Evolutionary conservation across 2,113 vertebrate species (phyloP).

Genomic region (Tupaia tana): DNA sequence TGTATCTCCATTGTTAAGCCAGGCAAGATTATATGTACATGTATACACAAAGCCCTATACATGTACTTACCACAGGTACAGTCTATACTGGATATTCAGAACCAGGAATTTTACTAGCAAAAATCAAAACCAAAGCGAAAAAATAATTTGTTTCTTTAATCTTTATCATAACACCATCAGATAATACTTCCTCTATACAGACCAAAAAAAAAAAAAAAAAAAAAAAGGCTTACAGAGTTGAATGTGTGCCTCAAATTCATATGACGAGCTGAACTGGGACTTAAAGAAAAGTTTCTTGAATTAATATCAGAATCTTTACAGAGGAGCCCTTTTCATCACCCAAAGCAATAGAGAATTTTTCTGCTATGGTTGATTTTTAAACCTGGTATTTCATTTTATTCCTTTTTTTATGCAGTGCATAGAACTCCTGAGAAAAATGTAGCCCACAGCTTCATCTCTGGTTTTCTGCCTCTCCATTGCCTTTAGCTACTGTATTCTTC

Average conservation of each 20-base stretch:
- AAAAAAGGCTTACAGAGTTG: neutral
- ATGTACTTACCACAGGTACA: neutral
- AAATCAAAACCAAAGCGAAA: neutral
- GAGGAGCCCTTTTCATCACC: neutral
- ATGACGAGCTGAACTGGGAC: neutral
- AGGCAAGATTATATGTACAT: neutral
- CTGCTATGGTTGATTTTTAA: neutral
- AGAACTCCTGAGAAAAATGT: neutral
- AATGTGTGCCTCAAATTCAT: neutral
- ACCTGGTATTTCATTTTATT: neutral
- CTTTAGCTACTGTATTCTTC: neutral
- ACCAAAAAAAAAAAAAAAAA: neutral
- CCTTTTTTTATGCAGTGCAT: neutral
- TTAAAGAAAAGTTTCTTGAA: neutral
- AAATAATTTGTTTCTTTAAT: neutral
- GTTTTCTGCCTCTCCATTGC: neutral
- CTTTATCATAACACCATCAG: neutral
- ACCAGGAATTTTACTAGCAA: neutral
- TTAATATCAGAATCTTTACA: constrained; percentile 29
- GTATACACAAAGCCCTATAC: neutral
- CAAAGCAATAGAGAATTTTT: neutral
- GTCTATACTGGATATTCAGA: neutral
- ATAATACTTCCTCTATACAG: neutral
- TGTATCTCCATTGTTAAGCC: no score
- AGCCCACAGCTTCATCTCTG: neutral